These are phyloP conservation scores for Leucania comma DNA, from an alignment of 2,888 invertebrate genomes.

Conservation along the genomic window DNA sequence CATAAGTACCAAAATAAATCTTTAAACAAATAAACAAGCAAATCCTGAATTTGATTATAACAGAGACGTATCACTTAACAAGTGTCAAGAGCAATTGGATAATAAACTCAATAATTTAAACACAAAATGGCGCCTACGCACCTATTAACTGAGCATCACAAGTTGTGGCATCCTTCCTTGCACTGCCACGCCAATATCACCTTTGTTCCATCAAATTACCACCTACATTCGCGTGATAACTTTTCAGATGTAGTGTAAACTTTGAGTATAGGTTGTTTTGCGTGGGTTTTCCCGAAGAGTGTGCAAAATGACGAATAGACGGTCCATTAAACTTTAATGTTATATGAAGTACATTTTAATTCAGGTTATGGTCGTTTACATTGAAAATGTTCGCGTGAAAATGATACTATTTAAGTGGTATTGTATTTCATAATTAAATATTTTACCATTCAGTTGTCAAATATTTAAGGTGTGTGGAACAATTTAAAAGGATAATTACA, in stretches of 20 bases:
- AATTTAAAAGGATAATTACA: slow-evolving; percentile 5
- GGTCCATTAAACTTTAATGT: slow-evolving; percentile 45
- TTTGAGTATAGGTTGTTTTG: slow-evolving; percentile 15
- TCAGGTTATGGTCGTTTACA: slow-evolving; percentile 56
- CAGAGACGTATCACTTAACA: slow-evolving; percentile 63
- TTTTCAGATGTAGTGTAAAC: slow-evolving; percentile 2
- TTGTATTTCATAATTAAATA: slow-evolving; percentile 22
- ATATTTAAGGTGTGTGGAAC: slow-evolving; percentile 26
- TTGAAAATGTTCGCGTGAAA: slow-evolving; percentile 47
- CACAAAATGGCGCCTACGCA: slow-evolving; percentile 64
- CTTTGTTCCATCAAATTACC: not conserved
- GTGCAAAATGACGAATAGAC: slow-evolving; percentile 46
- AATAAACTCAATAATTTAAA: slow-evolving; percentile 64
- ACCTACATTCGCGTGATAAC: not conserved
- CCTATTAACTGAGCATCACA: slow-evolving; percentile 42
- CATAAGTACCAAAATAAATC: slow-evolving; percentile 13
- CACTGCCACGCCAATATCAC: slow-evolving; percentile 4
- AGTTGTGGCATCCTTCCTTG: slow-evolving; percentile 46
- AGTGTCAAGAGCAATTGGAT: slow-evolving; percentile 70
- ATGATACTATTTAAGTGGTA: slow-evolving; percentile 16
- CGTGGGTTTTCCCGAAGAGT: slow-evolving; percentile 48
- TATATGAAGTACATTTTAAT: slow-evolving; percentile 61
- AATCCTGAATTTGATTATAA: slow-evolving; percentile 58
- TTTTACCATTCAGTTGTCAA: slow-evolving; percentile 24
- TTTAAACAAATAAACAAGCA: slow-evolving; percentile 30